Conservation (phyloP, 2,888 invertebrate genomes). For the Tetragnatha montana region DNA sequence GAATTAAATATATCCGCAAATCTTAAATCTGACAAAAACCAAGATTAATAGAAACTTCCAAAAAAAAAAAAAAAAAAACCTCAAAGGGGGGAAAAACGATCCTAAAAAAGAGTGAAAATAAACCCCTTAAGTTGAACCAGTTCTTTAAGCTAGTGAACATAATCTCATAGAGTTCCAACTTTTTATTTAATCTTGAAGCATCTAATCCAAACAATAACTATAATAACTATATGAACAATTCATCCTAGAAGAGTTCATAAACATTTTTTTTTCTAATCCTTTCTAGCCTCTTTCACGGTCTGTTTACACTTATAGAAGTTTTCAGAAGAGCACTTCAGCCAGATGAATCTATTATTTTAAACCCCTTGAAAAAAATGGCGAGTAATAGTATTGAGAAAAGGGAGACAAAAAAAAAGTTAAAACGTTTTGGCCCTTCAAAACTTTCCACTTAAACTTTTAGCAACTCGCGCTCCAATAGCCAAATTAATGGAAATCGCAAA, state of each 20-base stretch:
- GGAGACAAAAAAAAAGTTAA: slow-evolving; percentile 5
- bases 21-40: too few relatives aligned
- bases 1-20: too few relatives aligned
- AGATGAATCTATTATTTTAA: slow-evolving; percentile 9
- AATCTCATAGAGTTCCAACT: too few relatives aligned
- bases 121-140: too few relatives aligned
- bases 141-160: too few relatives aligned
- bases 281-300: neutral
- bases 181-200: neutral
- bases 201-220: neutral
- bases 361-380: neutral
- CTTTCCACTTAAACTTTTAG: slow-evolving; percentile 44
- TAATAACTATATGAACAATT: neutral
- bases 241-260: neutral
- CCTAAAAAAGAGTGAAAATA: too few relatives aligned
- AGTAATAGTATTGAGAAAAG: slow-evolving; percentile 7
- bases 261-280: neutral
- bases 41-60: too few relatives aligned
- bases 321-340: slow-evolving; percentile 4
- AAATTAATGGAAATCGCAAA: slow-evolving; percentile 59
- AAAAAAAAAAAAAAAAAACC: too few relatives aligned
- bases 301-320: slow-evolving; percentile 4
- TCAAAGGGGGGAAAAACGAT: too few relatives aligned
- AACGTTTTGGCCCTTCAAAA: slow-evolving; percentile 31
- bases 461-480: slow-evolving; percentile 42